Conservation (phyloP, 2,797 vertebrate species). For the Phataginus tricuspis region DNA sequence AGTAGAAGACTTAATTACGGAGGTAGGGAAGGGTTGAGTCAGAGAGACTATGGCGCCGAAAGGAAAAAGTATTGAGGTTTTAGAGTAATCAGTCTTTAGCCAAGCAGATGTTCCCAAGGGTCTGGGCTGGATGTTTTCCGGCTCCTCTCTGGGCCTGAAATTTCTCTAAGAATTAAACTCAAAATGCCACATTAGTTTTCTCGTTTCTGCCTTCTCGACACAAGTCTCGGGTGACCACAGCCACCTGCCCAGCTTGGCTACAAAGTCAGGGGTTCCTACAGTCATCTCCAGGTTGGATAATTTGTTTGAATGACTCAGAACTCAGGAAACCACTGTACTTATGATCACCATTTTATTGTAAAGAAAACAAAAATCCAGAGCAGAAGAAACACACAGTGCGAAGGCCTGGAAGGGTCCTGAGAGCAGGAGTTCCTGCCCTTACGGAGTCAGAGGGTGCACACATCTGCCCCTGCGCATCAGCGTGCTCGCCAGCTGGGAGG, state of each 20-base stretch:
- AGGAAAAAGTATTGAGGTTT: too few species aligned
- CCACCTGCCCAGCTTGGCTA: not conserved
- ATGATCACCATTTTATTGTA: not conserved
- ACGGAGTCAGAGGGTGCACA: rapidly evolving
- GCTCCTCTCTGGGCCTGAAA: too few species aligned
- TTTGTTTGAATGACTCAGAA: not conserved
- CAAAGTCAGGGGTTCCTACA: not conserved
- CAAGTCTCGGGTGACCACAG: too few species aligned
- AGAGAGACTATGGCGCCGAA: too few species aligned
- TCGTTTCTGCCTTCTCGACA: too few species aligned
- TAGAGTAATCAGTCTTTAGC: too few species aligned
- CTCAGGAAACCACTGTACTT: not conserved
- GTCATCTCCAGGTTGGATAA: not conserved
- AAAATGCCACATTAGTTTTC: too few species aligned
- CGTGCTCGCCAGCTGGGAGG: not conserved
- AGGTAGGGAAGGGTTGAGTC: too few species aligned
- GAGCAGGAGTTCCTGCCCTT: not conserved
- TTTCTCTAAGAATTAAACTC: too few species aligned
- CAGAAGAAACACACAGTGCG: not conserved
- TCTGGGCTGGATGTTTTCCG: too few species aligned
- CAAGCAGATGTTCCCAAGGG: too few species aligned
- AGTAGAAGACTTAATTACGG: too few species aligned
- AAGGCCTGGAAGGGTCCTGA: not conserved
- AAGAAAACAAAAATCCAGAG: not conserved
- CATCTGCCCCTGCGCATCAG: rapidly evolving